Evolutionary conservation across 2,113 vertebrate genomes (phyloP).

Genomic region (Bufo bufo): DNA sequence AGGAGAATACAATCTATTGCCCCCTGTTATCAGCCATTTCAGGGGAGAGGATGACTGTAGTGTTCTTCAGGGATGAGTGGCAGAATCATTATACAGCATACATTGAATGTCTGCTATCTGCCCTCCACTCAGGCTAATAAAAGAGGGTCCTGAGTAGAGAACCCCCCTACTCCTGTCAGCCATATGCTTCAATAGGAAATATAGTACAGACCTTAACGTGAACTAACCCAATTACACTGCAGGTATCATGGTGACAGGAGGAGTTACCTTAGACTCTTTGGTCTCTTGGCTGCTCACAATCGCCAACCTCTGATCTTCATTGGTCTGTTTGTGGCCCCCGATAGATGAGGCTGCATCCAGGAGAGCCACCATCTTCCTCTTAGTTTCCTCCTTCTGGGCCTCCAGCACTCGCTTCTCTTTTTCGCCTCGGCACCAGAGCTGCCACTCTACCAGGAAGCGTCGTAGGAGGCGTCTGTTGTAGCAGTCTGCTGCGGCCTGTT

Average conservation of each 20-base stretch:
- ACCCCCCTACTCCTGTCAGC: too few species aligned
- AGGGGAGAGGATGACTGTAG: too few species aligned
- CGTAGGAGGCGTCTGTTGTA: constrained; percentile 76
- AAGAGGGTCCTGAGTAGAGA: too few species aligned
- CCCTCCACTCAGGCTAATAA: too few species aligned
- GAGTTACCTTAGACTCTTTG: not conserved
- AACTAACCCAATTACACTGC: not conserved
- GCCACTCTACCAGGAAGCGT: constrained; percentile 81
- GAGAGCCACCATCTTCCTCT: constrained; percentile 83
- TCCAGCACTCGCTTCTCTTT: constrained; percentile 73
- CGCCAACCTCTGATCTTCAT: not conserved
- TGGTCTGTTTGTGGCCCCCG: not conserved
- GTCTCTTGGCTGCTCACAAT: not conserved
- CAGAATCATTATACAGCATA: too few species aligned
- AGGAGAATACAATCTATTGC: too few species aligned
- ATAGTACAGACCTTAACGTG: too few species aligned
- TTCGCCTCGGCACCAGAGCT: constrained; percentile 75
- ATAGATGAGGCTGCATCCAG: constrained; percentile 69
- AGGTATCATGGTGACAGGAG: not conserved
- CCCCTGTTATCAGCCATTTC: too few species aligned
- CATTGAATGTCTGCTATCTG: too few species aligned
- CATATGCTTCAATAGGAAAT: too few species aligned
- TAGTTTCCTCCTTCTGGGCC: constrained; percentile 77
- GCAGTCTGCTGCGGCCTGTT: constrained; percentile 76
- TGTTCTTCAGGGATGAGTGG: too few species aligned